Base-by-base conservation (phyloP, 2,113 vertebrate species). In the Varanus komodoensis region DNA sequence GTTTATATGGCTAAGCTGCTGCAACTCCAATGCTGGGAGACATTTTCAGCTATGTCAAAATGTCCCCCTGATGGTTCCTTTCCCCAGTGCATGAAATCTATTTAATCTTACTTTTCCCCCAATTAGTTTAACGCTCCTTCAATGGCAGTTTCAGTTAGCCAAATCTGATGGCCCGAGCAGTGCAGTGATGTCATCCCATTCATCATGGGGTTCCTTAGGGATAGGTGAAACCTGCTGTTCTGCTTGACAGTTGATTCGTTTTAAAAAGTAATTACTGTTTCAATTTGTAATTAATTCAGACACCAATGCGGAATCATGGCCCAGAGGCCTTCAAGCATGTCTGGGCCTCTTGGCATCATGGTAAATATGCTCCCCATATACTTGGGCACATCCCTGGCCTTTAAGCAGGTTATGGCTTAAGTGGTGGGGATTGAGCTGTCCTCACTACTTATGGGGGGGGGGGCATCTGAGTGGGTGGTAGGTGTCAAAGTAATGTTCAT, bases 201-300 rank as follows among this genome's bases (percentile, higher is more conserved):
- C 50, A 82, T 32, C 23, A 23, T 15, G 44, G 29, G 15, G 71
- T 50, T 50, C 38, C 48, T 52, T 57, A 27, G 11, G 68, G n/a
- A 57, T 81, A 78, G 23, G 50, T 69, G 64, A 82, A 69, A 71
- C 67, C 61, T 81, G 77, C 23, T 71, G 21, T 69, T 71, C 48
- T 88, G n/a, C 67, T 71, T 71, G 12, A 88, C 57, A 25, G n/a
- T 69, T 82, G 27, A 64, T 69, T 88, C 32, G 19, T 81, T 88
- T 88, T 81, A 81, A 69, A 44, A 81, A 81, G 71, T 50, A 81
- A 81, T 71, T 81, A 88, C 87, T 52, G 12, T 54, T 81, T 68
- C 64, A 81, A 14, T 88, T 29, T 34, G 67, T 82, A 88, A 88
- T 71, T 88, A 71, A 57, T 68, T 82, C 23, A 82, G 78, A 38